Evolutionary conservation across 2,797 vertebrate genomes (phyloP), one percentile per base, ranked within the genome.

Genomic region (Sebastiscus tertius): DNA sequence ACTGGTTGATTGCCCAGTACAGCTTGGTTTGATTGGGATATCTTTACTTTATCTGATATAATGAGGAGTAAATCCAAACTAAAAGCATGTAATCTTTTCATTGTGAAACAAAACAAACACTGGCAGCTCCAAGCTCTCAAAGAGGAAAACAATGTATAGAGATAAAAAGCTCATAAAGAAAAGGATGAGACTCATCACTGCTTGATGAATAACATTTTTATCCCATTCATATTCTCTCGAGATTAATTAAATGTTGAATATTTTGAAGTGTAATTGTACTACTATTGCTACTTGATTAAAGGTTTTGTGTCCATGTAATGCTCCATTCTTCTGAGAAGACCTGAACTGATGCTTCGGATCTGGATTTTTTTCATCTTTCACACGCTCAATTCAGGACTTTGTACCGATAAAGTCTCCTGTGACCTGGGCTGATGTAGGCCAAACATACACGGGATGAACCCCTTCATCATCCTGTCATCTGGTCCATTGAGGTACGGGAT

Each of bases 391-490:
- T 81, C n/a, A 75, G 16, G 22, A 75, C 74, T 63, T 80, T 4
- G 22, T 42, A 31, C 26, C 39, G 42, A 24, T 24, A 20, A 31
- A 31, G 36, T 85, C 80, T 82, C 84, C 61, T 31, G 75, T 66
- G 87, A 84, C 82, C 83, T 71, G 72, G 22, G 49, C 60, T 87
- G 79, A 85, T 87, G 74, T 75, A 75, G 88, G 72, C 59, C 82
- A 87, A 89, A 84, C 79, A 81, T 77, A 72, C 72, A 76, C 64
- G 54, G 66, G 69, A 81, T 79, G 63, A 84, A 79, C 62, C 55
- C 66, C 82, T 93, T 91, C 89, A 90, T 92, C 92, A 92, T 91
- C 62, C 75, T 92, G 89, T 90, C 89, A 87, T 54, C 69, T 59
- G 60, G 18, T 79, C 84, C 81, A 85, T 56, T 77, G 84, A 88